Evolutionary conservation across 2,888 invertebrate genomes (phyloP).

Genomic region (Empis livida): DNA sequence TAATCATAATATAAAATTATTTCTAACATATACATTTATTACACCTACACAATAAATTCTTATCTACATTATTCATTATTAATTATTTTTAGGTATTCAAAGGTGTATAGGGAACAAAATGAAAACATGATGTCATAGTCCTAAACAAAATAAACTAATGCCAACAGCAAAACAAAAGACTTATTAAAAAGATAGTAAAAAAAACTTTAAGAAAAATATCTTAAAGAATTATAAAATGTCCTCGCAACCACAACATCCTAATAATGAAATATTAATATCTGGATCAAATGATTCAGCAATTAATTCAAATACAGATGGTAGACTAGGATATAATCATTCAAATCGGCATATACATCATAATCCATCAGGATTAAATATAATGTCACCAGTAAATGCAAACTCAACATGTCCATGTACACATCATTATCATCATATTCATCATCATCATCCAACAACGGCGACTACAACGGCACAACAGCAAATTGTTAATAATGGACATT

Average conservation of each 20-base stretch:
- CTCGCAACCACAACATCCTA: background rate
- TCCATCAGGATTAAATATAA: background rate
- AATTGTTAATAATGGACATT: background rate
- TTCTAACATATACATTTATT: too few relatives aligned
- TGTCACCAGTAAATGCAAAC: background rate
- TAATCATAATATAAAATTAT: too few relatives aligned
- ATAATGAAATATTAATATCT: background rate
- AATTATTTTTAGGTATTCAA: too few relatives aligned
- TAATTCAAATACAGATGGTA: background rate
- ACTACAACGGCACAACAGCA: slow-evolving; percentile 13
- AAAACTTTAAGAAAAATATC: too few relatives aligned
- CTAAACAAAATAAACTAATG: too few relatives aligned
- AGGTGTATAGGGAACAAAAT: too few relatives aligned
- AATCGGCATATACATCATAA: background rate
- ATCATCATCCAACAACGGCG: slow-evolving; percentile 23
- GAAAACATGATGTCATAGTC: too few relatives aligned
- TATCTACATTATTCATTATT: too few relatives aligned
- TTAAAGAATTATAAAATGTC: too few relatives aligned
- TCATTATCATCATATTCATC: slow-evolving; percentile 34
- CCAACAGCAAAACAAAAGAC: too few relatives aligned
- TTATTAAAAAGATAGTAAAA: too few relatives aligned
- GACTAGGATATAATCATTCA: background rate
- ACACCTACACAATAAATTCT: too few relatives aligned
- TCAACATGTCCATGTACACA: slow-evolving; percentile 23
- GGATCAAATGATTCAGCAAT: background rate